phyloP scores from a whole-genome alignment of 2,888 invertebrate species.

The Drosophila pegasa region DNA sequence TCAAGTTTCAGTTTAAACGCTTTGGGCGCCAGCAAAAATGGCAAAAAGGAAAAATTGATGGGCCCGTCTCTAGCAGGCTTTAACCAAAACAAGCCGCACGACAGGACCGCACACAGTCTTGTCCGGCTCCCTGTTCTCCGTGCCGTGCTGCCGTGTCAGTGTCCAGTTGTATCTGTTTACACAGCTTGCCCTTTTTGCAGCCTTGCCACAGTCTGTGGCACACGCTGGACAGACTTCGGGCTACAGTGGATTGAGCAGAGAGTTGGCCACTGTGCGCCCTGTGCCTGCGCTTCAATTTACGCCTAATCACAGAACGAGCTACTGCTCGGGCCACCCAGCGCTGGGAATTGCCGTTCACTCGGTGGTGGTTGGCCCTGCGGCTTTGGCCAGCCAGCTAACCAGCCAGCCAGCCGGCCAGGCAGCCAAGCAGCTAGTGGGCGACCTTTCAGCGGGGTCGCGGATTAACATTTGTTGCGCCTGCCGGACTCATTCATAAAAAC shows the following conservation, averaged over 20 bases:
- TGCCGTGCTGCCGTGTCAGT: conserved; percentile 26
- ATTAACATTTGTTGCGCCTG: conserved; percentile 71
- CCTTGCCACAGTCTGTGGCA: conserved; percentile 18
- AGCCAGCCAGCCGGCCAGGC: conserved; percentile 28
- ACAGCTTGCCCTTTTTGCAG: conserved; percentile 67
- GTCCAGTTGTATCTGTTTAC: conserved; percentile 77
- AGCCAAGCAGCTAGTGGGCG: conserved; percentile 26
- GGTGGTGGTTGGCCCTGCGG: conserved; percentile 27
- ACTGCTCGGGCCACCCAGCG: conserved; percentile 28
- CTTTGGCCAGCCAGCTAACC: conserved; percentile 6
- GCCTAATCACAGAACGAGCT: conserved; percentile 49
- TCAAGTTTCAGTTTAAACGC: conserved; percentile 20
- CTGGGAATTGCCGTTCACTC: conserved; percentile 26
- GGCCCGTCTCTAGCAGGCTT: conserved; percentile 35
- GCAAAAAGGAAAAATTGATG: conserved; percentile 46
- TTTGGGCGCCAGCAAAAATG: conserved; percentile 5
- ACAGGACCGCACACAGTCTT: conserved; percentile 30
- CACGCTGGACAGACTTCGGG: neutral
- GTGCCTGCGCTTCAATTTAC: conserved; percentile 61
- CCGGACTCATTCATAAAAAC: conserved; percentile 74
- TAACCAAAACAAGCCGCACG: conserved; percentile 48
- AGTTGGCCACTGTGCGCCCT: conserved; percentile 24
- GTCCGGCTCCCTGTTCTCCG: neutral
- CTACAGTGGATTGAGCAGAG: conserved; percentile 5
- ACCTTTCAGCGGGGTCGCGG: conserved; percentile 71